A percentile compares a stretch with the other conserved stretches of the same genome.
Conservation (phyloP, 2,888 invertebrate genomes). For the Plebejus melissa region DNA sequence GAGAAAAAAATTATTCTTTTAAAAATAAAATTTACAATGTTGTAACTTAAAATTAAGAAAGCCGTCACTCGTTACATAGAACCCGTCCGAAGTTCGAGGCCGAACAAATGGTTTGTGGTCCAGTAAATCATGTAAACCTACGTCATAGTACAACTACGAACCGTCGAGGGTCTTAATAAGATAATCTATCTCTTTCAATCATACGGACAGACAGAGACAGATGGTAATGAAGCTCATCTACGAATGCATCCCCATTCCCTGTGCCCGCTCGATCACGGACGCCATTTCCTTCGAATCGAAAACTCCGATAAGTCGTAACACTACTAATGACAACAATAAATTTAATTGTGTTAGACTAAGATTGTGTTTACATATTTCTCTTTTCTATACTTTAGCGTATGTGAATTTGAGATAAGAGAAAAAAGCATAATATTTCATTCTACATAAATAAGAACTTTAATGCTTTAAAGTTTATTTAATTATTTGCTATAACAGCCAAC, state of each 20-base stretch:
- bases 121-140: slow-evolving; percentile 7
- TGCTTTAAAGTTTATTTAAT: background rate
- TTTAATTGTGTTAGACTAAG: background rate
- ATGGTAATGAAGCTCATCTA: slow-evolving; percentile 36
- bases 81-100: background rate
- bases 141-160: slow-evolving; percentile 1
- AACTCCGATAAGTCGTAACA: slow-evolving; percentile 36
- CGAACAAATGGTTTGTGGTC: slow-evolving; percentile 11
- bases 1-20: no score
- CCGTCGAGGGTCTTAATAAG: slow-evolving; percentile 25
- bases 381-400: background rate
- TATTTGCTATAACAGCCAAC: no score
- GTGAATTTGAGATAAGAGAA: no score
- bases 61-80: background rate
- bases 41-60: background rate
- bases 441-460: background rate
- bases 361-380: background rate
- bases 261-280: slow-evolving; percentile 38
- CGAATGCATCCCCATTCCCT: slow-evolving; percentile 39
- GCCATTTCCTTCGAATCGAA: slow-evolving; percentile 47
- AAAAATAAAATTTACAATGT: no score
- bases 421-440: background rate
- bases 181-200: slow-evolving; percentile 36
- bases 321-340: slow-evolving; percentile 36
- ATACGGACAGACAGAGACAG: slow-evolving; percentile 35